A percentile compares a stretch with the other conserved stretches of the same genome.
phyloP scores from a whole-genome alignment of 1,140 invertebrate genomes.

The Phocides pigmalion region DNA sequence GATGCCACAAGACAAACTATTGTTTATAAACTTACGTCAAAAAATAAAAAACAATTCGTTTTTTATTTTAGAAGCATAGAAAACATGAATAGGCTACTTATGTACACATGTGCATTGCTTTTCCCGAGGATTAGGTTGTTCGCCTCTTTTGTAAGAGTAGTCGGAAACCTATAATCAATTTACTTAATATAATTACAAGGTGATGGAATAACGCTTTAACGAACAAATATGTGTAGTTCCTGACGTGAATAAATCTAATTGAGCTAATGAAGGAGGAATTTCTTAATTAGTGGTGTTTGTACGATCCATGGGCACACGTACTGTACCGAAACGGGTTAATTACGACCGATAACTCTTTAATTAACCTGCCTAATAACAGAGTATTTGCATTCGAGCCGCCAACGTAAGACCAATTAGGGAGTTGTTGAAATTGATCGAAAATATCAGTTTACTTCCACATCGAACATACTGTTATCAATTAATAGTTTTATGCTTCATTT shows the following conservation, averaged over 20 bases:
- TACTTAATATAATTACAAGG: not conserved
- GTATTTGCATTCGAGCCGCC: conserved; percentile 74
- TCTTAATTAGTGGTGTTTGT: conserved; percentile 80
- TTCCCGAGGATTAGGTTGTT: no score
- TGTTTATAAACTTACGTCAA: no score
- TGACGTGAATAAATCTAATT: conserved; percentile 77
- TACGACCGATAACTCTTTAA: conserved; percentile 81
- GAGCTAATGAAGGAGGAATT: conserved; percentile 78
- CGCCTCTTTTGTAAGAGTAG: no score
- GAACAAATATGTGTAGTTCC: conserved; percentile 42
- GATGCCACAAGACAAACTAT: no score
- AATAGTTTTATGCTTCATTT: conserved; percentile 30
- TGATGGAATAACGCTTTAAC: conserved; percentile 4
- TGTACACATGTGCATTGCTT: no score
- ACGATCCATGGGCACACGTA: conserved; percentile 73
- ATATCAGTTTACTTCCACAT: conserved; percentile 44
- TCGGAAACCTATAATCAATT: no score
- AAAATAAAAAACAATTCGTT: no score
- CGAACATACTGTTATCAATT: conserved; percentile 31
- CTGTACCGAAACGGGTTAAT: conserved; percentile 78
- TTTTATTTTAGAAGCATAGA: no score
- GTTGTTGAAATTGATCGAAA: conserved; percentile 63
- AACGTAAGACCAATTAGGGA: conserved; percentile 67
- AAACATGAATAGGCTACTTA: no score
- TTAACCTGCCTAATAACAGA: conserved; percentile 82